A percentile compares a stretch with the other conserved stretches of the same genome.
Conservation (phyloP, 2,888 invertebrate species). For the Himalopsyche tibetana region DNA sequence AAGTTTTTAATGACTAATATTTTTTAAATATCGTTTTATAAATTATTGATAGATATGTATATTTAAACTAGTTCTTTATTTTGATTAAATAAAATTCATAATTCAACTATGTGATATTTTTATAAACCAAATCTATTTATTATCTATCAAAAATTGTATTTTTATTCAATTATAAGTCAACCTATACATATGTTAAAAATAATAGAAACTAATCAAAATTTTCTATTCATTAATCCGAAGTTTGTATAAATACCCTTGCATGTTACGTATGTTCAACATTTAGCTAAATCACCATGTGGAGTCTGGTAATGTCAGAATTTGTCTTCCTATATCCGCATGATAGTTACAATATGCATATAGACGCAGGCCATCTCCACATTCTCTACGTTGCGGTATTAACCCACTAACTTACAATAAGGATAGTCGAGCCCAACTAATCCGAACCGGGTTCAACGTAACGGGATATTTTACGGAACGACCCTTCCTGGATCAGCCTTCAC, state of each 20-base stretch:
- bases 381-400: constrained; percentile 17
- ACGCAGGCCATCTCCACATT: background rate
- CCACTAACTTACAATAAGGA: constrained; percentile 24
- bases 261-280: background rate
- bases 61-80: no score
- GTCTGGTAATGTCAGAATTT: constrained; percentile 19
- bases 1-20: no score
- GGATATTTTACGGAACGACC: constrained; percentile 20
- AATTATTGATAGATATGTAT: no score
- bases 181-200: no score
- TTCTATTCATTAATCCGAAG: no score
- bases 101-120: no score
- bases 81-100: no score
- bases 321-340: background rate
- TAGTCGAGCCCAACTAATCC: constrained; percentile 15
- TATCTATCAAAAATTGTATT: no score
- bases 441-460: constrained; percentile 14
- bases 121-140: no score
- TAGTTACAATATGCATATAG: constrained; percentile 18
- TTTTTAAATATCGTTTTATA: no score
- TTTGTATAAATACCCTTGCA: background rate
- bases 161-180: no score
- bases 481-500: constrained; percentile 26
- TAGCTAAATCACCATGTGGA: background rate
- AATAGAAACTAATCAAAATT: no score